Evolutionary conservation across 2,888 invertebrate genomes (phyloP).

Genomic region (Caenorhabditis sp.): DNA sequence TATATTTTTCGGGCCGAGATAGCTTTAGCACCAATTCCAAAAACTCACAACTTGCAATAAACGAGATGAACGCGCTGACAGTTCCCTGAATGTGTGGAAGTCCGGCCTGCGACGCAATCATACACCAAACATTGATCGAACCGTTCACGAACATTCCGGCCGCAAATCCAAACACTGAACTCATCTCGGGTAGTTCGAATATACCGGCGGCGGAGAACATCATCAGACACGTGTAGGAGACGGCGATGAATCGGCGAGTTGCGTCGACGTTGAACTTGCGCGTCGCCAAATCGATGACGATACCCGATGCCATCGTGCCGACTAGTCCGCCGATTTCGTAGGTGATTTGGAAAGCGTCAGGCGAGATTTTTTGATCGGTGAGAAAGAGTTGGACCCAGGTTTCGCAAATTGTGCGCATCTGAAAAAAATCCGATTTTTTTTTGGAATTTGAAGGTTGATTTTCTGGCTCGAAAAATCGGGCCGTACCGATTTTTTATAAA

Average conservation of each 20-base stretch:
- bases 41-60: constrained; percentile 53
- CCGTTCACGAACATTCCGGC: constrained; percentile 50
- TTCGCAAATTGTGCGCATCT: constrained; percentile 52
- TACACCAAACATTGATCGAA: constrained; percentile 49
- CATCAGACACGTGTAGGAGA: constrained; percentile 38
- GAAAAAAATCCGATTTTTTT: not conserved
- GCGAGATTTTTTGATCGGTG: constrained; percentile 29
- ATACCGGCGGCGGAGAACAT: constrained; percentile 34
- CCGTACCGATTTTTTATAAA: no score
- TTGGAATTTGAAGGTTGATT: no score
- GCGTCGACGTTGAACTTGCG: constrained; percentile 26
- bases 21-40: not conserved
- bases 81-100: constrained; percentile 40
- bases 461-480: no score
- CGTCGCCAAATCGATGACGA: constrained; percentile 40
- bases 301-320: constrained; percentile 48
- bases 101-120: constrained; percentile 47
- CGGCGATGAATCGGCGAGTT: constrained; percentile 32
- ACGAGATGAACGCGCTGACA: constrained; percentile 49
- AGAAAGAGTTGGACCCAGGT: constrained; percentile 54
- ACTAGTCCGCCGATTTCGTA: constrained; percentile 54
- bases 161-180: constrained; percentile 39
- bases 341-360: constrained; percentile 44
- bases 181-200: constrained; percentile 35
- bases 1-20: not conserved